Evolutionary conservation across 2,113 vertebrate genomes (phyloP).

Genomic region (Cettia cetti): DNA sequence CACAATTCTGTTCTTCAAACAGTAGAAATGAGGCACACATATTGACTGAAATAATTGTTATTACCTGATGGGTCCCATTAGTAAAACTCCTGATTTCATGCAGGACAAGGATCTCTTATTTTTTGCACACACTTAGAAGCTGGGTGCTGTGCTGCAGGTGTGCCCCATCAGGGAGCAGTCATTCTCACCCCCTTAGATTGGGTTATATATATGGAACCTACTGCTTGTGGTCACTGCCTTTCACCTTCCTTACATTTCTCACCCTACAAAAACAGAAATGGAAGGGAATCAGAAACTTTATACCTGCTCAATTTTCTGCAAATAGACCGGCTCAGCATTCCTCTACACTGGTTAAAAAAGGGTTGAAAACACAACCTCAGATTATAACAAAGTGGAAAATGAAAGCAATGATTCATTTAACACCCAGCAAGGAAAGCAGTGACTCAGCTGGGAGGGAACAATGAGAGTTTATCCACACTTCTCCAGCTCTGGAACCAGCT

Average conservation of each 20-base stretch:
- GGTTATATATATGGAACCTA: not conserved
- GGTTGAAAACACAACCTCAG: not conserved
- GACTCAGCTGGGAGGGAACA: not conserved
- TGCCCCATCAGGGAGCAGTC: rapidly evolving
- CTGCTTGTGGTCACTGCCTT: not conserved
- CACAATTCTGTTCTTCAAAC: not conserved
- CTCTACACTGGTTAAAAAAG: not conserved
- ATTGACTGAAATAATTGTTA: not conserved
- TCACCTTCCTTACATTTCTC: not conserved
- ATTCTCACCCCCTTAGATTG: not conserved
- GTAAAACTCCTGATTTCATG: not conserved
- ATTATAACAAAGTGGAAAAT: not conserved
- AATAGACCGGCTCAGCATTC: not conserved
- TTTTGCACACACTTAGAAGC: not conserved
- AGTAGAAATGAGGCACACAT: not conserved
- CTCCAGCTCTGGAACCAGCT: not conserved
- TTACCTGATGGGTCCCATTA: not conserved
- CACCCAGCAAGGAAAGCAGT: not conserved
- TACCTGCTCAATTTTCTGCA: not conserved
- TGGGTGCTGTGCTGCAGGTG: rapidly evolving
- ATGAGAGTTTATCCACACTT: not conserved
- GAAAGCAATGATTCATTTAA: slow-evolving; percentile 12
- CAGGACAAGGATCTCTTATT: not conserved
- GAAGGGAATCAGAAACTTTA: not conserved
- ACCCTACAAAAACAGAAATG: not conserved